Evolutionary conservation across 2,113 vertebrate genomes (phyloP), one percentile per base, ranked within the genome.

Genomic region (Apteryx owenii): DNA sequence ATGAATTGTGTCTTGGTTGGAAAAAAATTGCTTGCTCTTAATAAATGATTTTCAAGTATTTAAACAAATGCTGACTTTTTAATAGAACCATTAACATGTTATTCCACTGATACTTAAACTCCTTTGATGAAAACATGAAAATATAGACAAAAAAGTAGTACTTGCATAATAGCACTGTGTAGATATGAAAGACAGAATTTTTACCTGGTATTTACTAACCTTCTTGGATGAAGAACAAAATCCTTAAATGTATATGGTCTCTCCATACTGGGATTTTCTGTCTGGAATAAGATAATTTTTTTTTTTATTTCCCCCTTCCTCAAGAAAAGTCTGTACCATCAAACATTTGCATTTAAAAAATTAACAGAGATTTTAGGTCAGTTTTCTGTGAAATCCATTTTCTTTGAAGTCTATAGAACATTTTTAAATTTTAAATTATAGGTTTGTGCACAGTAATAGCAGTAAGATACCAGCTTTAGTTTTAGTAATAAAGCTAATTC

Each of bases 181-280:
- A 95, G 60, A 70, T 19, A 88, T 2, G 42, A 40, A 92, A 70
- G 6, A 17, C 60, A 58, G 38, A 48, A 85, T 51, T 89, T 77
- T 53, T 82, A 78, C 1, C 10, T 22, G 28, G n/a, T 60, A 90
- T 68, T 96, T 95, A 98, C 98, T 90, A 93, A 99, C 99, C 99
- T 99, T 98, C 99, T 98, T 70, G 99, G 99, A 92, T 99, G 99
- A 98, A 99, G 99, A 95, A 99, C 98, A 98, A 99, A 99, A 98
- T 99, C 99, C 98, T 99, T 99, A 98, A 99, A 99, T 21, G 99
- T 99, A 96, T 99, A 99, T 75, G 99, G 99, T 97, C 99, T 99
- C 97, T 99, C 99, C 95, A 98, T 97, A 93, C 98, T 98, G 94
- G 99, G 99, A 98, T 99, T 99, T 99, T 99, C 99, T 97, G 99